A percentile compares a stretch with the other conserved stretches of the same genome.
These are phyloP conservation scores for Bombus difficillimus DNA, from an alignment of 1,140 invertebrate genomes.

Conservation along the genomic window DNA sequence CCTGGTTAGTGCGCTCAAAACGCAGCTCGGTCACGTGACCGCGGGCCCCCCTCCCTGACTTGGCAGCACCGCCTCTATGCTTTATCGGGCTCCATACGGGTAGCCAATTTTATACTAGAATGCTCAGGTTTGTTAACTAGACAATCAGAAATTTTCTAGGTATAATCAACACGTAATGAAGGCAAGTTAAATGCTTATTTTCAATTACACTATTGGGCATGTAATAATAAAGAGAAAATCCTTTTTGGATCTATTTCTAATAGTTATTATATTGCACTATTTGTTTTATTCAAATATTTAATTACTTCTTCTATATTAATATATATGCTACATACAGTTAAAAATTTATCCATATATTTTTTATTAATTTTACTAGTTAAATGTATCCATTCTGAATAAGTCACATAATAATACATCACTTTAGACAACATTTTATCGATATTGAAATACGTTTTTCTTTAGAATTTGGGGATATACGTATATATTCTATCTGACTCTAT, in stretches of 20 bases:
- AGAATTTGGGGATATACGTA: neutral
- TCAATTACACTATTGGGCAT: neutral
- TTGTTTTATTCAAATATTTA: neutral
- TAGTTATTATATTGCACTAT: neutral
- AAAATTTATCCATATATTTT: neutral
- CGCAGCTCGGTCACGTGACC: conserved; percentile 81
- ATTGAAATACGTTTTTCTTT: neutral
- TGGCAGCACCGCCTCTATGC: conserved; percentile 54
- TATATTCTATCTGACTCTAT: no score
- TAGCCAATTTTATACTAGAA: conserved; percentile 36
- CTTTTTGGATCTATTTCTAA: no score
- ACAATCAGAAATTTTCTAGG: conserved; percentile 8
- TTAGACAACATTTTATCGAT: neutral
- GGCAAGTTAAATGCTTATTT: neutral
- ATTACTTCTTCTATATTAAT: neutral
- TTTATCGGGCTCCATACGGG: conserved; percentile 50
- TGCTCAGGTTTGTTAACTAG: conserved; percentile 2
- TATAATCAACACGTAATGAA: neutral
- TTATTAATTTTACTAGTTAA: neutral
- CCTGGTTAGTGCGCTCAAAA: conserved; percentile 81
- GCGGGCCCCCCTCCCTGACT: conserved; percentile 57
- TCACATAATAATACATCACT: neutral
- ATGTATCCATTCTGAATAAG: neutral
- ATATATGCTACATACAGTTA: neutral
- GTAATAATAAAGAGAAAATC: no score